Percentiles rank a stretch among this genome's conserved stretches.
Evolutionary conservation across 2,113 vertebrate genomes (phyloP).

Genomic region (Brachyhypopomus occidentalis): DNA sequence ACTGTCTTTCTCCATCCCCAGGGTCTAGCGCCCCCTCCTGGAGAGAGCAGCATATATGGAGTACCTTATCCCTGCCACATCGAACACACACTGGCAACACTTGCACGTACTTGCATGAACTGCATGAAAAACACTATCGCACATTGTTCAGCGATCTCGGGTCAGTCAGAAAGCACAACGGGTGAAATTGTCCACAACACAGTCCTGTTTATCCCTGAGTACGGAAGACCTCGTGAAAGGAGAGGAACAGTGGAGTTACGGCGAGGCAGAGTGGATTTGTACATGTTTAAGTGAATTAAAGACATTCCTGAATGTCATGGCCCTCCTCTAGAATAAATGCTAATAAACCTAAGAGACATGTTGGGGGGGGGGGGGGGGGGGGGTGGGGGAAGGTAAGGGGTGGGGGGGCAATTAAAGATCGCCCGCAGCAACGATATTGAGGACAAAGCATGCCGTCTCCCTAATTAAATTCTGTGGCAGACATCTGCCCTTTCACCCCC

Average conservation of each 20-base stretch:
- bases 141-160: background rate
- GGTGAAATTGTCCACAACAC: background rate
- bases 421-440: constrained; percentile 77
- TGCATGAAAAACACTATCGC: constrained; percentile 1
- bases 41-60: constrained; percentile 12
- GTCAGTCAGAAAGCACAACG: constrained; percentile 24
- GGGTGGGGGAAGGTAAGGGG: constrained; percentile 59
- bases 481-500: constrained; percentile 80
- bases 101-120: constrained; percentile 24
- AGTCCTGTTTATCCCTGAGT: background rate
- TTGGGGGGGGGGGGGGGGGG: constrained; percentile 2
- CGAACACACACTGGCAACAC: background rate
- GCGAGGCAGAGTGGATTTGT: constrained; percentile 31
- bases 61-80: constrained; percentile 25
- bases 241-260: background rate
- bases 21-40: constrained; percentile 24
- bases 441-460: constrained; percentile 74
- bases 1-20: constrained; percentile 27
- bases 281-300: constrained; percentile 52
- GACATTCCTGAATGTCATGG: constrained; percentile 64
- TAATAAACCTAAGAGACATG: constrained; percentile 68
- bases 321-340: constrained; percentile 65
- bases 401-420: constrained; percentile 78
- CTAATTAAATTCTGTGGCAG: constrained; percentile 79
- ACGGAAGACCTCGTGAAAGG: constrained; percentile 27